phyloP scores from a whole-genome alignment of 2,797 vertebrate genomes.

The Spinus olivaceus region DNA sequence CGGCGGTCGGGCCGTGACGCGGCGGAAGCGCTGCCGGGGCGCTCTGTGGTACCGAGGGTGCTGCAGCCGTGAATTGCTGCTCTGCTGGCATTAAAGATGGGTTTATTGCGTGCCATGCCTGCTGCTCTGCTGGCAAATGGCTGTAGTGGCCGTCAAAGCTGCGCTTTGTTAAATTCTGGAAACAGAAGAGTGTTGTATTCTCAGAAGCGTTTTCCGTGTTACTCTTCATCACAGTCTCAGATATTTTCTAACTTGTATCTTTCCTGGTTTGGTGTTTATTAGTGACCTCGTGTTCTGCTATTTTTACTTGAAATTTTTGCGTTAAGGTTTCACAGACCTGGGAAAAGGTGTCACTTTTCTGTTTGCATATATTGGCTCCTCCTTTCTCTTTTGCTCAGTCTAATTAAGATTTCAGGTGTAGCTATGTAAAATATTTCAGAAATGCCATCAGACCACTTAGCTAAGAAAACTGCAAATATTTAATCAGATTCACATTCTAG shows the following conservation, averaged over 20 bases:
- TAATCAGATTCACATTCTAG: background rate
- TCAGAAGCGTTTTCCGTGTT: background rate
- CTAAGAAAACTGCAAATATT: background rate
- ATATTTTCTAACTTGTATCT: background rate
- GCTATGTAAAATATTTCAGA: background rate
- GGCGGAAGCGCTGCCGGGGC: background rate
- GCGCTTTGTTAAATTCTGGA: background rate
- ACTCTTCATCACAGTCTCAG: background rate
- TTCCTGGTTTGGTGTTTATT: background rate
- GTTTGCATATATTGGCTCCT: background rate
- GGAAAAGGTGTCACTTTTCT: background rate
- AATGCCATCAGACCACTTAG: background rate
- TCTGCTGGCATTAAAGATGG: fast-evolving
- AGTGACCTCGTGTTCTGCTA: fast-evolving
- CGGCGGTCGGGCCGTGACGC: background rate
- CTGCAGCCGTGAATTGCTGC: fast-evolving
- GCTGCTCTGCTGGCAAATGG: fast-evolving
- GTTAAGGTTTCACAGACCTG: background rate
- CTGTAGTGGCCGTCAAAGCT: fast-evolving
- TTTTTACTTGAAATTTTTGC: background rate
- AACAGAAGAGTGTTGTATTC: background rate
- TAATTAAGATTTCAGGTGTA: background rate
- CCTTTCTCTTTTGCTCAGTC: background rate
- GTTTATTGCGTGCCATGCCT: fast-evolving
- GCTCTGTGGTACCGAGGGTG: fast-evolving